Conservation (phyloP, 2,797 vertebrate genomes). For the Sternotherus odoratus region DNA sequence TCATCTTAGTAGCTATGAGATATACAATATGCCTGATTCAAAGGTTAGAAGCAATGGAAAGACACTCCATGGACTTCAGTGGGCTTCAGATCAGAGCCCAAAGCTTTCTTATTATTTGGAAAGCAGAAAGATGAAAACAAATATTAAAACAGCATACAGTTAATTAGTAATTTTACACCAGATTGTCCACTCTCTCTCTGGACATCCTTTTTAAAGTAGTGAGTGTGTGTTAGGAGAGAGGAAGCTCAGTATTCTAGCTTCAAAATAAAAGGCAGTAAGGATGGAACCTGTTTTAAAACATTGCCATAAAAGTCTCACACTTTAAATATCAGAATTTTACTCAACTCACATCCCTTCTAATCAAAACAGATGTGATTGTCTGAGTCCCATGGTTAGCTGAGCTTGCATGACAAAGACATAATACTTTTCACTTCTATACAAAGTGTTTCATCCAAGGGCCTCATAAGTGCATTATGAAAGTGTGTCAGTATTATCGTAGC, state of each 20-base stretch:
- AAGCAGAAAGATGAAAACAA: not conserved
- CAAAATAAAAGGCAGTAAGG: not conserved
- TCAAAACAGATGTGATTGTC: slow-evolving; percentile 29
- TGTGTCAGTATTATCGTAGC: not conserved
- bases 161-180: not conserved
- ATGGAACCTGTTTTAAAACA: not conserved
- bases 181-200: not conserved
- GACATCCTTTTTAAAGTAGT: not conserved
- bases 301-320: not conserved
- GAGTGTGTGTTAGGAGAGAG: not conserved
- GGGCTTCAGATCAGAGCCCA: rapidly evolving
- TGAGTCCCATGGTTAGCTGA: not conserved
- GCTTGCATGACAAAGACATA: not conserved
- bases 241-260: not conserved
- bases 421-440: not conserved
- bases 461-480: not conserved
- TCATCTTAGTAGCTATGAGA: not conserved
- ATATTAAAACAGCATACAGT: not conserved
- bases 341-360: slow-evolving; percentile 53
- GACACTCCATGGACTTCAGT: not conserved
- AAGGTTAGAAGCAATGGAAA: not conserved
- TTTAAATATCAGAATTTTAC: slow-evolving; percentile 26
- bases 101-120: not conserved
- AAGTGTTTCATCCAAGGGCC: not conserved
- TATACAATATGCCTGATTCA: not conserved